A percentile compares a stretch with the other conserved stretches of the same genome.
Evolutionary conservation across 2,113 vertebrate genomes (phyloP).

Genomic region (Equus przewalskii): DNA sequence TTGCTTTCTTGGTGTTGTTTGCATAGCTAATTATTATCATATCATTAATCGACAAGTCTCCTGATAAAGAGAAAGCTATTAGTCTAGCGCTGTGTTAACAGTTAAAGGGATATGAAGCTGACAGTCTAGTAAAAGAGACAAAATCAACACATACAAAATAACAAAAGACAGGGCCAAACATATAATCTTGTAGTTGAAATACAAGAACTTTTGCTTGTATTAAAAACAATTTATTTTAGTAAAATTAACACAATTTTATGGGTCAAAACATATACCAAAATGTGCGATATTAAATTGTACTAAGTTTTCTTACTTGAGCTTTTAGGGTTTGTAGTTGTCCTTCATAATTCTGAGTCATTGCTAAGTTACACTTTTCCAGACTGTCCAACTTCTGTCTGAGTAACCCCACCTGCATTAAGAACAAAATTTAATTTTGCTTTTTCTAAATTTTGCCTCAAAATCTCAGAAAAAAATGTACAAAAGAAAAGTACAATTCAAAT

Average conservation of each 20-base stretch:
- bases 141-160: background rate
- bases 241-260: constrained; percentile 31
- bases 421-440: constrained; percentile 74
- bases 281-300: background rate
- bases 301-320: constrained; percentile 87
- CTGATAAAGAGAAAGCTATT: constrained; percentile 5
- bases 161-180: background rate
- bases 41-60: background rate
- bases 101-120: background rate
- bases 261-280: background rate
- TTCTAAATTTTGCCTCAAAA: constrained; percentile 63
- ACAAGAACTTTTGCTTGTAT: background rate
- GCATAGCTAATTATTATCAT: constrained; percentile 5
- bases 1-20: background rate
- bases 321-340: constrained; percentile 87
- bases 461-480: constrained; percentile 67
- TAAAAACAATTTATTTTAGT: constrained; percentile 17
- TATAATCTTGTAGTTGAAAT: background rate
- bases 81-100: background rate
- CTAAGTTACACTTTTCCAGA: constrained; percentile 87
- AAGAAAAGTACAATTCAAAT: constrained; percentile 45
- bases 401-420: constrained; percentile 87
- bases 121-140: background rate
- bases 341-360: constrained; percentile 88
- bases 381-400: constrained; percentile 89